Percentiles rank a stretch among this genome's conserved stretches.
Conservation (phyloP, 2,113 vertebrate species). For the Triplophysa dalaica region DNA sequence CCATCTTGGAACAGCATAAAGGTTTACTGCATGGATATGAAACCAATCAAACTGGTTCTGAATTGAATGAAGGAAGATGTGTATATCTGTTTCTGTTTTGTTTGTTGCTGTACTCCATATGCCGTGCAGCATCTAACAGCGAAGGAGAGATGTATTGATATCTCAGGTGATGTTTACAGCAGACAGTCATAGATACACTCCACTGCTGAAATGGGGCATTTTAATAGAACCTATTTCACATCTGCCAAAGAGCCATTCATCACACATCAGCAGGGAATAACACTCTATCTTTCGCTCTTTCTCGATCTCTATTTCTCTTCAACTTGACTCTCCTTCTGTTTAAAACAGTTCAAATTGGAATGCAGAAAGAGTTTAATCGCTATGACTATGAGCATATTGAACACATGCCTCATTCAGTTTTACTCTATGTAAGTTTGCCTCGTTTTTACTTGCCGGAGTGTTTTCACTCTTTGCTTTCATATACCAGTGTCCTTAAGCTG, state of each 20-base stretch:
- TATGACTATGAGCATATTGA: constrained; percentile 17
- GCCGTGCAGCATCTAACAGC: background rate
- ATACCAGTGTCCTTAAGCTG: constrained; percentile 19
- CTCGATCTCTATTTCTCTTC: background rate
- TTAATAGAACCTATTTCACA: constrained; percentile 54
- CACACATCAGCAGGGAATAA: constrained; percentile 34
- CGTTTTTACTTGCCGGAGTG: background rate
- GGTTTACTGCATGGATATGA: too few species aligned
- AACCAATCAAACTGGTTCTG: background rate
- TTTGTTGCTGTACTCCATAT: background rate
- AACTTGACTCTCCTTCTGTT: background rate
- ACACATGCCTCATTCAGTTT: constrained; percentile 14
- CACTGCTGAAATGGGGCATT: constrained; percentile 41
- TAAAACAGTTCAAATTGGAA: constrained; percentile 34
- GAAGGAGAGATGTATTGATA: constrained; percentile 33
- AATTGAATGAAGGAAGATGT: background rate
- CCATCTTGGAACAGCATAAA: too few species aligned
- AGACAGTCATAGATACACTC: constrained; percentile 22
- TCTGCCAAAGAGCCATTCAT: constrained; percentile 36
- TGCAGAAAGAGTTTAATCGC: constrained; percentile 23
- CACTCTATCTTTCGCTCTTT: background rate
- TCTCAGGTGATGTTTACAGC: constrained; percentile 18
- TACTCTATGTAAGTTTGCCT: background rate
- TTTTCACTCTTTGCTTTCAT: constrained; percentile 21
- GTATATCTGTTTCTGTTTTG: background rate